phyloP scores from a whole-genome alignment of 2,113 vertebrate species.

The Zosterops hypoxanthus region DNA sequence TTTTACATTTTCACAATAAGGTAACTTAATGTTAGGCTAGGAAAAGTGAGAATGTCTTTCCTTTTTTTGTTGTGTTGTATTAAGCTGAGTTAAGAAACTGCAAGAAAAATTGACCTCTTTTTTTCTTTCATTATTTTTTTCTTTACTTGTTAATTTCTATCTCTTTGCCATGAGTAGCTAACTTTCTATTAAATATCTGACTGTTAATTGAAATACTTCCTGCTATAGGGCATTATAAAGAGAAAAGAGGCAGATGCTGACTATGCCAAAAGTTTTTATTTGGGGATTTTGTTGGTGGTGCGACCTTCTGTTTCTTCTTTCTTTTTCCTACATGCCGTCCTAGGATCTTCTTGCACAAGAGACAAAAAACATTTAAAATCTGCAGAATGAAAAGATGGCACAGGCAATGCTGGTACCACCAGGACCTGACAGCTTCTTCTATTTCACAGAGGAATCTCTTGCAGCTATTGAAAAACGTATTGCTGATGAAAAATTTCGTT shows the following conservation, averaged over 20 bases:
- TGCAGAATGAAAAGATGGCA: constrained; percentile 98
- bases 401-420: constrained; percentile 83
- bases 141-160: not conserved
- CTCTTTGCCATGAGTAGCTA: not conserved
- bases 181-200: not conserved
- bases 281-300: not conserved
- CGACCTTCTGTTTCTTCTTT: not conserved
- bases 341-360: constrained; percentile 75
- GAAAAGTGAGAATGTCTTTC: not conserved
- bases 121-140: not conserved
- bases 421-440: constrained; percentile 89
- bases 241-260: not conserved
- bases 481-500: constrained; percentile 79
- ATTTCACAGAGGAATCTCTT: constrained; percentile 89
- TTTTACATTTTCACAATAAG: not conserved
- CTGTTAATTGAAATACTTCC: not conserved
- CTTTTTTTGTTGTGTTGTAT: not conserved
- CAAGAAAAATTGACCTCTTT: not conserved
- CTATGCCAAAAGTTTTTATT: not conserved
- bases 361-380: constrained; percentile 77
- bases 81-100: not conserved
- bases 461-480: constrained; percentile 89
- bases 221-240: not conserved
- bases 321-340: not conserved
- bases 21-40: not conserved